Evolutionary conservation across 2,888 invertebrate genomes (phyloP).

Genomic region (Lomographa bimaculata): DNA sequence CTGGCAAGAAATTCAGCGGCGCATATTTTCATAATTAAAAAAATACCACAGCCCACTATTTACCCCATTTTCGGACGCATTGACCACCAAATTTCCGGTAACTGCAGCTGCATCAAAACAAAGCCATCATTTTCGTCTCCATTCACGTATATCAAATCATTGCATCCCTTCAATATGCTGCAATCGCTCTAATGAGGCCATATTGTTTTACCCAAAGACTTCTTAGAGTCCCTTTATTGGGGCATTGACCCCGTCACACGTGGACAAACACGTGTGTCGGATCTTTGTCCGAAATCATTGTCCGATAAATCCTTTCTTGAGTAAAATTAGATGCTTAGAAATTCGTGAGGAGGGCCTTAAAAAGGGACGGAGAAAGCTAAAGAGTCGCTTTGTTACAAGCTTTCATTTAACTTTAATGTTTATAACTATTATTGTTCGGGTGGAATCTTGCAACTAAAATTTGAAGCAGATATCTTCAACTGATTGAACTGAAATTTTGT

Average conservation of each 20-base stretch:
- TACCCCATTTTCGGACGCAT: conserved; percentile 22
- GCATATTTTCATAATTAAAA: background rate
- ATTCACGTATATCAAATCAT: conserved; percentile 24
- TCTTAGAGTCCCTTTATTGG: too few species aligned
- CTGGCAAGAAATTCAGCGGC: too few species aligned
- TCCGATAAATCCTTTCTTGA: conserved; percentile 58
- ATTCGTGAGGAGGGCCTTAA: conserved; percentile 63
- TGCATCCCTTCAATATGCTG: conserved; percentile 36
- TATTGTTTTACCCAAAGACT: too few species aligned
- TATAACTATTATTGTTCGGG: too few species aligned
- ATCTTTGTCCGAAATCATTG: conserved; percentile 64
- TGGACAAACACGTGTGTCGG: conserved; percentile 64
- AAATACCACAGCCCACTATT: background rate
- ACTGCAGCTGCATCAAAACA: conserved; percentile 63
- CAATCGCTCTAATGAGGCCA: conserved; percentile 10
- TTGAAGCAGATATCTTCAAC: too few species aligned
- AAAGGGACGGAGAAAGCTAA: conserved; percentile 33
- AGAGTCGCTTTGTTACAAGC: too few species aligned
- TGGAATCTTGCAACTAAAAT: too few species aligned
- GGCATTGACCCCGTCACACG: conserved; percentile 67
- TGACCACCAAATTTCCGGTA: conserved; percentile 45
- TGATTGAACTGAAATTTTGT: too few species aligned
- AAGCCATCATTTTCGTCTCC: conserved; percentile 39
- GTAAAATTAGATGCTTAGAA: conserved; percentile 57
- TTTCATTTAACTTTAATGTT: too few species aligned